These are phyloP conservation scores for Alethe castanea DNA, from an alignment of 2,113 vertebrate genomes.

Conservation along the genomic window DNA sequence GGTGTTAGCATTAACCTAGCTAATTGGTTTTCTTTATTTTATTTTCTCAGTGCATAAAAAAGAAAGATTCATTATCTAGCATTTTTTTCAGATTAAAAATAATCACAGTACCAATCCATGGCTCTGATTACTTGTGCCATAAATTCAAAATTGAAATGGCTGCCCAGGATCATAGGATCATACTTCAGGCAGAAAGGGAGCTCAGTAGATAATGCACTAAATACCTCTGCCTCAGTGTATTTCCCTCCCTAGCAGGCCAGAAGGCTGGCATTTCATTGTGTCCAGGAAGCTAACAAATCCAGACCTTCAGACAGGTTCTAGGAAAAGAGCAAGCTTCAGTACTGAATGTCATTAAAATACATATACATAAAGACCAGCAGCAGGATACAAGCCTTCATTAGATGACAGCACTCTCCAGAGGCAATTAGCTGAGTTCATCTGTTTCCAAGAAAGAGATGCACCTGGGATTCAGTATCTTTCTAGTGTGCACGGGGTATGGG, in stretches of 20 bases:
- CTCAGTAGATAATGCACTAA: not conserved
- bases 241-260: not conserved
- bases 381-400: not conserved
- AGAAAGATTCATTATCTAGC: not conserved
- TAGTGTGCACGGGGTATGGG: not conserved
- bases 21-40: not conserved
- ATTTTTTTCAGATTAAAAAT: not conserved
- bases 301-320: not conserved
- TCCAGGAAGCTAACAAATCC: not conserved
- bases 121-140: not conserved
- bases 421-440: not conserved
- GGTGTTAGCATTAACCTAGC: accelerated
- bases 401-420: not conserved
- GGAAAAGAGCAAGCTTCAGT: not conserved
- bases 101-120: not conserved
- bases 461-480: not conserved
- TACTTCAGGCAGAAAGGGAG: not conserved
- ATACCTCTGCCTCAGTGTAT: not conserved
- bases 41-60: not conserved
- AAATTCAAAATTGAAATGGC: not conserved
- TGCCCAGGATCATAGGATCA: not conserved
- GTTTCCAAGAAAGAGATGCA: not conserved
- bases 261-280: not conserved
- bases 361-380: not conserved
- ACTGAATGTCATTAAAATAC: not conserved